These are phyloP conservation scores for Autographa pulchrina DNA, from an alignment of 2,888 invertebrate genomes.

Conservation along the genomic window DNA sequence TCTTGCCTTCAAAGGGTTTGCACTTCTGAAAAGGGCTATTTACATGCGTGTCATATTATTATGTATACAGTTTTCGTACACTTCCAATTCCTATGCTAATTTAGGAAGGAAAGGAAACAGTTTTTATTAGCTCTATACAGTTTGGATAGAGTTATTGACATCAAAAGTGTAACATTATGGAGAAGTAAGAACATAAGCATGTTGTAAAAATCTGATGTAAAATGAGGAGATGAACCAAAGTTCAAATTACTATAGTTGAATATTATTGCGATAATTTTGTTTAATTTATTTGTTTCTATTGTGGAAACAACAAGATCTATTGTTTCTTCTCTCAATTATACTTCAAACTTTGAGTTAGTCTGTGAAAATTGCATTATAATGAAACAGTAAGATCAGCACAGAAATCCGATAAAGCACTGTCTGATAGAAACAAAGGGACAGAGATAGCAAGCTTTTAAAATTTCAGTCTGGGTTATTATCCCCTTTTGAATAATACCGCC, in stretches of 20 bases:
- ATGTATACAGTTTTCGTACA: constrained; percentile 28
- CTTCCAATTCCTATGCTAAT: constrained; percentile 52
- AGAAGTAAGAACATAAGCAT: neutral
- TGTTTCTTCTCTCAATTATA: too few relatives aligned
- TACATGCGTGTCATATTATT: constrained; percentile 37
- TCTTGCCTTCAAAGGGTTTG: constrained; percentile 33
- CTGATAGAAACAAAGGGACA: constrained; percentile 61
- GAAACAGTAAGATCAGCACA: constrained; percentile 46
- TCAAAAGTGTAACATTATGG: neutral
- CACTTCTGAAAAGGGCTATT: constrained; percentile 47
- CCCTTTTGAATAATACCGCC: constrained; percentile 47
- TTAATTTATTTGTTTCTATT: too few relatives aligned
- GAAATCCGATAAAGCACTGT: constrained; percentile 61
- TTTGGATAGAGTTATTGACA: constrained; percentile 25
- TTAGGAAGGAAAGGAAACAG: constrained; percentile 28
- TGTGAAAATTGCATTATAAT: constrained; percentile 56
- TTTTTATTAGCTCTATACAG: constrained; percentile 25
- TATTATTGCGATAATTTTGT: too few relatives aligned
- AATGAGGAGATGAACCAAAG: too few relatives aligned
- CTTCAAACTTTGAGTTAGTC: neutral
- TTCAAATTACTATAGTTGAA: too few relatives aligned
- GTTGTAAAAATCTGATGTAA: neutral
- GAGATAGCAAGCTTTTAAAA: constrained; percentile 64
- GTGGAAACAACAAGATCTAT: too few relatives aligned
- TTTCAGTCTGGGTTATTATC: constrained; percentile 62